Percentiles rank a stretch among this genome's conserved stretches.
Evolutionary conservation across 2,888 invertebrate genomes (phyloP).

Genomic region (Merodon equestris): DNA sequence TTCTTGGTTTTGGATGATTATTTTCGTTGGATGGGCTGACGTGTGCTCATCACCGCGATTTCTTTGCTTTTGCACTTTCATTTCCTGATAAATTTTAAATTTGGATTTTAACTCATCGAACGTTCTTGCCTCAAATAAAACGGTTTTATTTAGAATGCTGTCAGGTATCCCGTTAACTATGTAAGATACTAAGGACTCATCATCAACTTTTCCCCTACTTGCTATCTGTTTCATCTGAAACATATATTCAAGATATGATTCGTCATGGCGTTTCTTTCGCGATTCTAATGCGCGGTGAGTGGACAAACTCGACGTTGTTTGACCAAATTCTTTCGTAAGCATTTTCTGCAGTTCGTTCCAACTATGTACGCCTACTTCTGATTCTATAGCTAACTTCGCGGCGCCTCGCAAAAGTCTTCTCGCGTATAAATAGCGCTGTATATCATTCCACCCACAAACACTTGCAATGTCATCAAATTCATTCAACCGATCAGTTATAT

Average conservation of each 20-base stretch:
- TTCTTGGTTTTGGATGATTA: no score
- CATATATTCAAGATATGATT: conserved; percentile 17
- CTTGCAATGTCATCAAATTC: conserved; percentile 24
- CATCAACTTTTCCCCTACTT: conserved; percentile 31
- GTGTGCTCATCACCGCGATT: no score
- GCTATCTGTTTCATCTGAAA: conserved; percentile 30
- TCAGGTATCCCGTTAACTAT: conserved; percentile 35
- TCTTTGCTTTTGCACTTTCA: conserved; percentile 19
- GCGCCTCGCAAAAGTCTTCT: conserved; percentile 26
- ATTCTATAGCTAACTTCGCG: conserved; percentile 34
- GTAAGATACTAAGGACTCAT: conserved; percentile 27
- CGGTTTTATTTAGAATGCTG: conserved; percentile 21
- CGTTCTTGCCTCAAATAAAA: conserved; percentile 27
- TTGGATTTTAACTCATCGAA: conserved; percentile 19
- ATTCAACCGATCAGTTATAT: neutral
- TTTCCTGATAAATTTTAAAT: conserved; percentile 42
- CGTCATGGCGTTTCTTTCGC: conserved; percentile 9
- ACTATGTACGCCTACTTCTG: conserved; percentile 15
- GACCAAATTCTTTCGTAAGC: conserved; percentile 17
- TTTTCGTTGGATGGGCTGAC: no score
- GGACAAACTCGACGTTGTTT: conserved; percentile 2
- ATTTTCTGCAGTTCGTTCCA: conserved; percentile 11
- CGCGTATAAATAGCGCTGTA: conserved; percentile 29
- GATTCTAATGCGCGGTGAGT: conserved; percentile 30
- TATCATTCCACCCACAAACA: conserved; percentile 24